Base-by-base conservation (phyloP, 1,140 invertebrate genomes). In the Theocolax elegans region DNA sequence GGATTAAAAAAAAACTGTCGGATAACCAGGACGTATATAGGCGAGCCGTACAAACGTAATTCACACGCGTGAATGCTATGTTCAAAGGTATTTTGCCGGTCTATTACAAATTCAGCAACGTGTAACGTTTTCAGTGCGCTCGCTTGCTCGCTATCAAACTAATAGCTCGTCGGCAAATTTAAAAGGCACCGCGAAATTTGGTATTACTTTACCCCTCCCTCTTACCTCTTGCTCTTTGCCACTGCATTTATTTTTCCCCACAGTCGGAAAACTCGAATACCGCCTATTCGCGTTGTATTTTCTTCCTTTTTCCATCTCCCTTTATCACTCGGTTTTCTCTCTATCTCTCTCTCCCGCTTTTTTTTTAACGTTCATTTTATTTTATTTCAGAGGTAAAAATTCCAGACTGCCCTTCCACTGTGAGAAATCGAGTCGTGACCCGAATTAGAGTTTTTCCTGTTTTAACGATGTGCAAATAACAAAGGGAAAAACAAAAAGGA, bases 381-480 rank as follows among this genome's bases (percentile, higher is more conserved):
- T 58, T 58, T 58, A 19, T 58, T 35, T 58, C 54, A 21, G 17
- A 53, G 27, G 25, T 53, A 21, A 53, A 58, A 58, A 54, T 54
- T 17, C 51, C 13, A 6, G 15, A 31, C 23, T 17, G 51, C 51
- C 3, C 49, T 12, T 51, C 13, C 25, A 27, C 15, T 51, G 49
- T 13, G 51, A 54, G 27, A 54, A 54, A 54, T 54, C 51, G 29
- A 54, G 51, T 6, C 23, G 23, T 54, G 51, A 54, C 51, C 51
- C 23, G 15, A 27, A 54, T 54, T 54, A n/a, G 51, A 29, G n/a
- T 29, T 54, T 54, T 35, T 54, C 0, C 49, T 15, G 25, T 53
- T 29, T 53, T 29, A 53, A 29, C 49, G 49, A 29, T 29, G 49
- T 12, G 23, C 49, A 25, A 13, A 29, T 15, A 25, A 53, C 49